Percentiles rank a stretch among this genome's conserved stretches.
phyloP scores from a whole-genome alignment of 1,140 invertebrate genomes.

The Drosophila pseudoananassae region DNA sequence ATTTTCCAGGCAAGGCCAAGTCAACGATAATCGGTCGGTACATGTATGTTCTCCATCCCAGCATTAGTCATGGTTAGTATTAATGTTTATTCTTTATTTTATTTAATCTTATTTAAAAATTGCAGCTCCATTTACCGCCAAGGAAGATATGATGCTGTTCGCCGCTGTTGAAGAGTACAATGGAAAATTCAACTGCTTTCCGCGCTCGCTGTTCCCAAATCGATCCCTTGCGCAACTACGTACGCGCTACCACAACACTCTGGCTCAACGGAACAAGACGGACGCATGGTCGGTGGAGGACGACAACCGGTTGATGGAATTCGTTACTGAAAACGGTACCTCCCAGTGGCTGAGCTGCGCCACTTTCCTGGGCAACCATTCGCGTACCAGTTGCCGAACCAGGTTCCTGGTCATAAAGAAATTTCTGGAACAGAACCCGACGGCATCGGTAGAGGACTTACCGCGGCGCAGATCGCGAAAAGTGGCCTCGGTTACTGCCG shows the following conservation, averaged over 20 bases:
- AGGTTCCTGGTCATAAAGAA: constrained; percentile 83
- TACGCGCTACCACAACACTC: constrained; percentile 84
- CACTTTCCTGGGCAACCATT: constrained; percentile 81
- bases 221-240: constrained; percentile 85
- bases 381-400: constrained; percentile 85
- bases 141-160: constrained; percentile 87
- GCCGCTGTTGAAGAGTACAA: constrained; percentile 87
- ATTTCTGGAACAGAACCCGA: constrained; percentile 79
- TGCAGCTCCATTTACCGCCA: constrained; percentile 84
- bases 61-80: constrained; percentile 73
- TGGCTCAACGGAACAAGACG: constrained; percentile 79
- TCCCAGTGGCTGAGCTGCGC: constrained; percentile 84
- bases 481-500: constrained; percentile 39
- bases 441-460: constrained; percentile 65
- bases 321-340: constrained; percentile 77
- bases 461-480: constrained; percentile 52
- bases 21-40: constrained; percentile 88
- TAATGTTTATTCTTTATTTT: background rate
- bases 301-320: constrained; percentile 82
- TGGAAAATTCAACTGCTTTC: constrained; percentile 85
- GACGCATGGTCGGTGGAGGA: constrained; percentile 84
- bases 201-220: constrained; percentile 84
- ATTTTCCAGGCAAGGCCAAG: constrained; percentile 87
- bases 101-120: background rate
- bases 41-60: constrained; percentile 74